Conservation (phyloP, 2,888 invertebrate genomes). For the Agrochola macilenta region DNA sequence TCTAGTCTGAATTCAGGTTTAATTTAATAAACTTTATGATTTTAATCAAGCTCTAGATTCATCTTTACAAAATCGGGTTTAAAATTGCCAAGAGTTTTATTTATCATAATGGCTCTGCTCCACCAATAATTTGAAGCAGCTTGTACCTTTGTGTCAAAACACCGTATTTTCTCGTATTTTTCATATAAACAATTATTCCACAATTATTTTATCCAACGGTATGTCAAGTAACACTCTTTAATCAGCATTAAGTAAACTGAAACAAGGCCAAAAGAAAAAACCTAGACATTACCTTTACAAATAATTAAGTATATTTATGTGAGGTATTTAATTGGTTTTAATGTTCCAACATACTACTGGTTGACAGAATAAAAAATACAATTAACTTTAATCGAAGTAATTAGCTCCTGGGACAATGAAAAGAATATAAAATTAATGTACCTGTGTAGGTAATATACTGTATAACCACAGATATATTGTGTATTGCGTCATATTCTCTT, state of each 20-base stretch:
- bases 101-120: neutral
- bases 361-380: slow-evolving; percentile 48
- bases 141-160: no score
- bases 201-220: neutral
- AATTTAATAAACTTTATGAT: neutral
- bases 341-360: slow-evolving; percentile 47
- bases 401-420: slow-evolving; percentile 44
- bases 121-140: neutral
- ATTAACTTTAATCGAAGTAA: slow-evolving; percentile 56
- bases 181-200: neutral
- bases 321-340: slow-evolving; percentile 53
- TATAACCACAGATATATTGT: neutral
- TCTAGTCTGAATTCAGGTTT: neutral
- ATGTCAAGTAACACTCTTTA: slow-evolving; percentile 47
- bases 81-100: neutral
- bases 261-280: slow-evolving; percentile 36
- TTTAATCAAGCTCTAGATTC: neutral
- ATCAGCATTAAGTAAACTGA: slow-evolving; percentile 22
- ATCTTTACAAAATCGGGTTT: neutral
- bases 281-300: slow-evolving; percentile 48
- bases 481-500: slow-evolving; percentile 6
- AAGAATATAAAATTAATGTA: slow-evolving; percentile 44
- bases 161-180: neutral
- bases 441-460: neutral
- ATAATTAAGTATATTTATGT: slow-evolving; percentile 52